phyloP scores from a whole-genome alignment of 1,140 invertebrate genomes.

The Macrocentrus cingulum region DNA sequence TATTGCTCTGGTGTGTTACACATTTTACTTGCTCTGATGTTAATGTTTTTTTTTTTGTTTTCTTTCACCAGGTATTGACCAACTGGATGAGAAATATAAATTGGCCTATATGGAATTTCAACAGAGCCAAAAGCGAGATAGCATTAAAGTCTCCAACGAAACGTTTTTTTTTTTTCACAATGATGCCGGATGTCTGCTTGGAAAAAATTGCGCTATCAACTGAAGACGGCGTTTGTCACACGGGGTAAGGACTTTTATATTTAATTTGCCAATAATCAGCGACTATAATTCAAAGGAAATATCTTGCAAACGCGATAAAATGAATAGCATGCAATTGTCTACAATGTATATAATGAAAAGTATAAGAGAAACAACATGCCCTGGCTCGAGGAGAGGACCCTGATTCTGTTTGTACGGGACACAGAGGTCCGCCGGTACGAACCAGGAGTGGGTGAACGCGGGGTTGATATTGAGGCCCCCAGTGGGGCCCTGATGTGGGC shows the following conservation, averaged over 20 bases:
- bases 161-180: neutral
- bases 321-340: neutral
- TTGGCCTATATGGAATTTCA: too few species aligned
- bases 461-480: constrained; percentile 64
- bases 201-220: too few species aligned
- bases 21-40: too few species aligned
- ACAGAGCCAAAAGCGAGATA: constrained; percentile 16
- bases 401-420: constrained; percentile 77
- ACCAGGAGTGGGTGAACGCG: constrained; percentile 87
- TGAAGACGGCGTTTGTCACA: too few species aligned
- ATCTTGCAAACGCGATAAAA: too few species aligned
- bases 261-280: too few species aligned
- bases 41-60: neutral
- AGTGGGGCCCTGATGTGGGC: constrained; percentile 49
- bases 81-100: too few species aligned
- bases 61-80: neutral
- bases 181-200: neutral
- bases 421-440: constrained; percentile 88
- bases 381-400: constrained; percentile 82
- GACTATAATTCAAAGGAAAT: too few species aligned
- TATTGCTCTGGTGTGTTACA: too few species aligned
- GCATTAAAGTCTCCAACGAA: constrained; percentile 31
- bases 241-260: too few species aligned
- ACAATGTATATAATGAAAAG: constrained; percentile 42
- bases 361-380: constrained; percentile 77